Percentiles rank a stretch among this genome's conserved stretches.
Evolutionary conservation across 2,113 vertebrate genomes (phyloP).

Genomic region (Corythoichthys haematopterus): DNA sequence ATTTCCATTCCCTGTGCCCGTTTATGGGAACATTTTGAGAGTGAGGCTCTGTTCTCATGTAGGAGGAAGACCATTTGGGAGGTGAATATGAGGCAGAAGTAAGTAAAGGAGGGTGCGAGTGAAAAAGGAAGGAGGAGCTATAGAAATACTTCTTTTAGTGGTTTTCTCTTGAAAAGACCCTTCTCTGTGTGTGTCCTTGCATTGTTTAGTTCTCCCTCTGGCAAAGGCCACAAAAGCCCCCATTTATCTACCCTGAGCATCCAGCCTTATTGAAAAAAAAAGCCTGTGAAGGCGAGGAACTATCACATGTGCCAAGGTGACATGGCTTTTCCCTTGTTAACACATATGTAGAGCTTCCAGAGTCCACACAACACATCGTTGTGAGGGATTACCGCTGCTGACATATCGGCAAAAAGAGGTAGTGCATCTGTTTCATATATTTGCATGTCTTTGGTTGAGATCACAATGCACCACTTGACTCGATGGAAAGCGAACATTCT

Average conservation of each 20-base stretch:
- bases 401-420: constrained; percentile 48
- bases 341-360: constrained; percentile 47
- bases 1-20: constrained; percentile 71
- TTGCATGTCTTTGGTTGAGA: constrained; percentile 70
- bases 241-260: constrained; percentile 66
- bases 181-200: constrained; percentile 61
- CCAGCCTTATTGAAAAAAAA: constrained; percentile 54
- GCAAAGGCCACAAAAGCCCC: constrained; percentile 62
- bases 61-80: constrained; percentile 40
- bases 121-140: constrained; percentile 20
- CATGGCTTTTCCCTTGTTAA: constrained; percentile 69
- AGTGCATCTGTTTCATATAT: constrained; percentile 70
- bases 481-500: constrained; percentile 63
- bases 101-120: constrained; percentile 27
- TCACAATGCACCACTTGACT: constrained; percentile 72
- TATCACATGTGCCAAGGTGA: constrained; percentile 62
- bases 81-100: constrained; percentile 34
- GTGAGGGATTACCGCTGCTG: constrained; percentile 56
- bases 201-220: constrained; percentile 58
- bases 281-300: constrained; percentile 39
- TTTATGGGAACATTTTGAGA: constrained; percentile 68
- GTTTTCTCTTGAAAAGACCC: constrained; percentile 60
- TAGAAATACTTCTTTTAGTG: constrained; percentile 55
- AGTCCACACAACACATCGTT: constrained; percentile 32
- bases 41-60: constrained; percentile 63